These are phyloP conservation scores for Sinocyclocheilus anophthalmus DNA, from an alignment of 2,113 vertebrate species.

Conservation along the genomic window DNA sequence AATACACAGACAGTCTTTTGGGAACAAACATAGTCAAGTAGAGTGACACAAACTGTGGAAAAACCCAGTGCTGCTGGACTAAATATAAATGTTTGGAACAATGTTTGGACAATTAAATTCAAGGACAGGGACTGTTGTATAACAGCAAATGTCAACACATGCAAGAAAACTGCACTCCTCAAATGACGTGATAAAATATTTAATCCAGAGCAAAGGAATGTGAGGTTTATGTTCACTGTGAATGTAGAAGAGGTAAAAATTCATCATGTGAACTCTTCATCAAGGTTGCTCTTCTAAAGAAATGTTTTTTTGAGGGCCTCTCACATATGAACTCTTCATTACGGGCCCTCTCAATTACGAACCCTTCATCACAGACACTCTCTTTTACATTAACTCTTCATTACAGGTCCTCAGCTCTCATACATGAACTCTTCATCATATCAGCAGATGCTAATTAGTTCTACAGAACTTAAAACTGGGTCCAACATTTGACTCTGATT, in stretches of 20 bases:
- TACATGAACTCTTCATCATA: slow-evolving; percentile 4
- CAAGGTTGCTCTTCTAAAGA: slow-evolving; percentile 13
- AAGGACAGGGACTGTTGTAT: not conserved
- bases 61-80: not conserved
- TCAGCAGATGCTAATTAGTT: not conserved
- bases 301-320: slow-evolving; percentile 14
- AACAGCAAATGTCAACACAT: not conserved
- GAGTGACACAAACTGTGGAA: not conserved
- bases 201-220: not conserved
- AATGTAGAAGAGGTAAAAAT: not conserved
- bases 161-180: not conserved
- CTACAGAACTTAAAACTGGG: not conserved
- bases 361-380: slow-evolving; percentile 4
- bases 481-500: not conserved
- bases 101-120: not conserved
- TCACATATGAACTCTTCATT: slow-evolving; percentile 14
- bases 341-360: not conserved
- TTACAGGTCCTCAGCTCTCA: slow-evolving; percentile 20
- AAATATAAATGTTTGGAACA: not conserved
- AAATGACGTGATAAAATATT: not conserved
- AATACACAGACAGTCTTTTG: not conserved
- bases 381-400: slow-evolving; percentile 15
- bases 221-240: not conserved
- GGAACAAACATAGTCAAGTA: not conserved
- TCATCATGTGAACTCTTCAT: not conserved